Percentiles rank a stretch among this genome's conserved stretches.
Evolutionary conservation across 2,888 invertebrate species (phyloP).

Genomic region (Oeneis ivallda): DNA sequence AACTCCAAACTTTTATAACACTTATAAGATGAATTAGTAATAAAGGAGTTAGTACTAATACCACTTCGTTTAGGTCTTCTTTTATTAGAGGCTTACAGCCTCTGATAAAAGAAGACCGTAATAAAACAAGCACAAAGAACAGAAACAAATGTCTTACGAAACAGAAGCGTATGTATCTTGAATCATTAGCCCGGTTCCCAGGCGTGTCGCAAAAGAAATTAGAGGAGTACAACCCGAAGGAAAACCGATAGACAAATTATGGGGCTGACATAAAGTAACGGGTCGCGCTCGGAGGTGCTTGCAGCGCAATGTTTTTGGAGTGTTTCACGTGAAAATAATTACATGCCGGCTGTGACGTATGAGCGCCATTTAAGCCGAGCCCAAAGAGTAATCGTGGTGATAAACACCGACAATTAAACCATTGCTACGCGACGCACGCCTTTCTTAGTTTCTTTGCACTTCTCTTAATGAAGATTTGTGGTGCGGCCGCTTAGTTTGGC

Average conservation of each 20-base stretch:
- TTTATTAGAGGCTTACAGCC: conserved; percentile 7
- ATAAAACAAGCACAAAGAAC: conserved; percentile 12
- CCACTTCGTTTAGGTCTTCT: conserved; percentile 1
- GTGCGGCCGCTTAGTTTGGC: conserved; percentile 47
- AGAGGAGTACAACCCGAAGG: conserved; percentile 39
- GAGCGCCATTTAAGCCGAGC: conserved; percentile 74
- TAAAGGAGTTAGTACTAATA: neutral
- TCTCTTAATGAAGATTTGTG: conserved; percentile 74
- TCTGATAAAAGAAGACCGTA: neutral
- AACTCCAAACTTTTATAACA: neutral
- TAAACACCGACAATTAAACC: conserved; percentile 80
- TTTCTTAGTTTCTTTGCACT: conserved; percentile 78
- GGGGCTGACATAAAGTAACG: conserved; percentile 59
- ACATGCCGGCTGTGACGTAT: conserved; percentile 76
- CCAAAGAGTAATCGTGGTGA: conserved; percentile 76
- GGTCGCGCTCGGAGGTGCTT: conserved; percentile 49
- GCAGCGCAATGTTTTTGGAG: conserved; percentile 66
- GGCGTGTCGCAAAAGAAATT: conserved; percentile 41
- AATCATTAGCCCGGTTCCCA: conserved; percentile 36
- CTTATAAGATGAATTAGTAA: neutral
- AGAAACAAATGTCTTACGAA: conserved; percentile 25
- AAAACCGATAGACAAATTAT: conserved; percentile 68
- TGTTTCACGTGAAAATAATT: conserved; percentile 77
- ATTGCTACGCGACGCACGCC: conserved; percentile 78
- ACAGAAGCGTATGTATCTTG: conserved; percentile 34